A percentile compares a stretch with the other conserved stretches of the same genome.
phyloP scores from a whole-genome alignment of 1,140 invertebrate species.

The Hetaerina americana region DNA sequence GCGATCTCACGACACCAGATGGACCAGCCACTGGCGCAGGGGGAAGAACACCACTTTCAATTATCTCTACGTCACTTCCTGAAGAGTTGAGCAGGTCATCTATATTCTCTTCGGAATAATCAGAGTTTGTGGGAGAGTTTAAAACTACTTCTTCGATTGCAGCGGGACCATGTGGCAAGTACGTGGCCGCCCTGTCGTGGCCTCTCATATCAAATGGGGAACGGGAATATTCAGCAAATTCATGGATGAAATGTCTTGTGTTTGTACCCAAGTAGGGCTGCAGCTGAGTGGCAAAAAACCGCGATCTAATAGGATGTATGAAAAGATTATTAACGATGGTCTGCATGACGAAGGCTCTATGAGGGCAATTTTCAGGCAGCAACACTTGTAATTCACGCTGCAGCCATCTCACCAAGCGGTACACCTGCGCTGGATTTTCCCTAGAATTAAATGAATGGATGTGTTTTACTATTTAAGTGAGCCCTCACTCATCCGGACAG shows the following conservation, averaged over 20 bases:
- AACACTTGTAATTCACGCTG: conserved; percentile 70
- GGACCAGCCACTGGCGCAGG: not conserved
- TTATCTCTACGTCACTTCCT: not conserved
- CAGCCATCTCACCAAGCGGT: conserved; percentile 75
- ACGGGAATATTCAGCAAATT: conserved; percentile 73
- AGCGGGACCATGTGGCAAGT: not conserved
- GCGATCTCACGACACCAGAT: not conserved
- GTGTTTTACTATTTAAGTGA: no score
- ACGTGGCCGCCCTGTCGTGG: conserved; percentile 19
- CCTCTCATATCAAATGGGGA: conserved; percentile 72
- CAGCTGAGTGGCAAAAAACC: conserved; percentile 50
- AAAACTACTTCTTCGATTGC: not conserved
- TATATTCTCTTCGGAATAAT: not conserved
- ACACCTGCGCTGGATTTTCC: conserved; percentile 59
- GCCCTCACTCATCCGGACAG: no score
- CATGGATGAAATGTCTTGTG: conserved; percentile 76
- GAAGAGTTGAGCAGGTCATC: not conserved
- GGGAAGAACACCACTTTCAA: not conserved
- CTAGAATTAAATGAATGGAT: conserved; percentile 31
- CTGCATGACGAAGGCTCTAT: conserved; percentile 47
- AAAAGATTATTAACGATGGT: conserved; percentile 55
- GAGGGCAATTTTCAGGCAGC: conserved; percentile 36
- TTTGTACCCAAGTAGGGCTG: conserved; percentile 40
- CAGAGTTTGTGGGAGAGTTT: not conserved
- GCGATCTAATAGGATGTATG: conserved; percentile 54